These are phyloP conservation scores for Phrixothrix hirtus DNA, from an alignment of 2,888 invertebrate genomes.

Conservation along the genomic window DNA sequence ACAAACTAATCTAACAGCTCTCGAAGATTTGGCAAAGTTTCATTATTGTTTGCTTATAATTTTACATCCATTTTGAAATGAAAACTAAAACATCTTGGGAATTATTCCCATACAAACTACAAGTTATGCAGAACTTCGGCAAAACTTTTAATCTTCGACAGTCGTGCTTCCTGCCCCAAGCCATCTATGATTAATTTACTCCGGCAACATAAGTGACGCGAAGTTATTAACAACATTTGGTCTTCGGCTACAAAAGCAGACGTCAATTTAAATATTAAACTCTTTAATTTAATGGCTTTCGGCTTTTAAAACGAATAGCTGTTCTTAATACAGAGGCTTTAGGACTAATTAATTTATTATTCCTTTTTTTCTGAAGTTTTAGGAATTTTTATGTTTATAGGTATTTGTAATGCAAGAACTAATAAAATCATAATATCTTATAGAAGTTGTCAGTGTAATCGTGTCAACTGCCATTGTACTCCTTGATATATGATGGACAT, in stretches of 20 bases:
- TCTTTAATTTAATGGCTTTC: slow-evolving; percentile 21
- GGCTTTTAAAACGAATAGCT: slow-evolving; percentile 15
- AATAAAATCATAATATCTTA: slow-evolving; percentile 25
- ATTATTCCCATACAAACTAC: slow-evolving; percentile 14
- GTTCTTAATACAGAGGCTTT: slow-evolving; percentile 5
- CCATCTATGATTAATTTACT: slow-evolving; percentile 31
- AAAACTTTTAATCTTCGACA: slow-evolving; percentile 25
- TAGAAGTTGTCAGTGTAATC: slow-evolving; percentile 32
- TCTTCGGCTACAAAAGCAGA: slow-evolving; percentile 22
- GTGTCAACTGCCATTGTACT: slow-evolving; percentile 36
- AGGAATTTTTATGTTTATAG: no score
- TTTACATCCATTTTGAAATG: slow-evolving; percentile 6
- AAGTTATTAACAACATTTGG: slow-evolving; percentile 31
- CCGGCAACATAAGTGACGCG: slow-evolving; percentile 25
- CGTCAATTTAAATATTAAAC: slow-evolving; percentile 29
- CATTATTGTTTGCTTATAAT: slow-evolving; percentile 14
- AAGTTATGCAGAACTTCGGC: slow-evolving; percentile 22
- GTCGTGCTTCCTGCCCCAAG: slow-evolving; percentile 15
- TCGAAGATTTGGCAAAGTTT: slow-evolving; percentile 3
- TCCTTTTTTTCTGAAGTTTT: no score
- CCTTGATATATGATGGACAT: slow-evolving; percentile 36
- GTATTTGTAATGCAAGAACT: no score
- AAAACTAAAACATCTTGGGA: slow-evolving; percentile 12
- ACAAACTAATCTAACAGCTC: no score
- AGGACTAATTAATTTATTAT: slow-evolving; percentile 15